Conservation (phyloP, 2,113 vertebrate species). For the Mustelus asterias region DNA sequence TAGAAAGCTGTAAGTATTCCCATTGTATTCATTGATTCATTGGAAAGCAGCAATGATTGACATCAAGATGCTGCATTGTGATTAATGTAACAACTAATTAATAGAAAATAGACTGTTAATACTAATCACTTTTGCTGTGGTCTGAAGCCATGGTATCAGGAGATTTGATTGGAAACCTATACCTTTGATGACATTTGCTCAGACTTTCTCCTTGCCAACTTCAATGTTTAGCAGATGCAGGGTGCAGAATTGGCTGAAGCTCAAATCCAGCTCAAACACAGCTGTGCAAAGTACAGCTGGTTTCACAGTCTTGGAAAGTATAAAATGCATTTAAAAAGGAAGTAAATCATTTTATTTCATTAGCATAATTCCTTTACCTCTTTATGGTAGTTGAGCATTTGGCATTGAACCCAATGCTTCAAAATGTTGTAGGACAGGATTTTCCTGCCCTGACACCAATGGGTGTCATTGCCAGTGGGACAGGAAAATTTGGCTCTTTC, state of each 20-base stretch:
- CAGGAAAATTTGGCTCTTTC: no score
- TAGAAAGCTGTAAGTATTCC: constrained; percentile 83
- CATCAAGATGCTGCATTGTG: not conserved
- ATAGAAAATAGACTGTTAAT: not conserved
- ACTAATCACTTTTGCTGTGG: not conserved
- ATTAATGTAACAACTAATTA: not conserved
- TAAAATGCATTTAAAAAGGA: constrained; percentile 43
- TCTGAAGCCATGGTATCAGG: not conserved
- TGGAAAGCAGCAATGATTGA: not conserved
- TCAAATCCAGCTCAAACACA: constrained; percentile 41
- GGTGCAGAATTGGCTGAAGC: constrained; percentile 39
- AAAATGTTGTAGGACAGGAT: not conserved
- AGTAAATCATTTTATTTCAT: not conserved
- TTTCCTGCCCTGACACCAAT: no score
- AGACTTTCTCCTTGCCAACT: not conserved
- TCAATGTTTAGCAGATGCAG: not conserved
- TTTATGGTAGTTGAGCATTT: not conserved
- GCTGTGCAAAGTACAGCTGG: constrained; percentile 43
- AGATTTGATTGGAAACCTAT: not conserved
- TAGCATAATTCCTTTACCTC: not conserved
- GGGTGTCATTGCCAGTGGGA: no score
- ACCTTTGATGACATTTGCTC: not conserved
- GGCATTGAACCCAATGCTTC: not conserved
- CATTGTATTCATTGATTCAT: not conserved
- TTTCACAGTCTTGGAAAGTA: constrained; percentile 43